Evolutionary conservation across 2,888 invertebrate genomes (phyloP), one percentile per base, ranked within the genome.

Genomic region (Mythimna vitellina): DNA sequence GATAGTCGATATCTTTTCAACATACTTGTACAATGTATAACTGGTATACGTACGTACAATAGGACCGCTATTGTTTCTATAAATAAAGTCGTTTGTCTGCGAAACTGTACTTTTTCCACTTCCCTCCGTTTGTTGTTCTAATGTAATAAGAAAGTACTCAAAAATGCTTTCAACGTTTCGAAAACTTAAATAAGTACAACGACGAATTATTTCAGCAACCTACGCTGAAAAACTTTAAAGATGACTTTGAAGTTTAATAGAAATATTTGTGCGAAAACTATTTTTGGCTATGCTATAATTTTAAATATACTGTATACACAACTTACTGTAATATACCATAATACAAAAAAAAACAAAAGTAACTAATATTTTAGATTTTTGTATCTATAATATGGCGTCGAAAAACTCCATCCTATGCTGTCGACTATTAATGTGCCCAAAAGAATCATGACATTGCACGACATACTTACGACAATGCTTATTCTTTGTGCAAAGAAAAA

Each of bases 111-210:
- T 73, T 71, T 51, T 62, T 67, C 54, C 53, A 53, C 51, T 75
- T 73, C 49, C 56, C 63, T 63, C 17, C 38, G 14, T 63, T 76
- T 76, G 68, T 80, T 74, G 20, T 58, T 70, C 60, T 65, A 62
- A 74, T 68, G 51, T 72, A 72, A 75, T 75, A 32, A 65, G 46
- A 72, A 72, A 72, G 66, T 70, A 63, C 75, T 70, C 56, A 69
- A 70, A 69, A 78, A 74, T 56, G 66, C 67, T 77, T 77, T 68
- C 72, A 67, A 63, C 56, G 60, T 76, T 67, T 63, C 54, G 54
- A 56, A 53, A 68, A 68, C 58, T 60, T 67, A 57, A 72, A 80
- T 66, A 64, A 14, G n/a, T 29, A 22, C 46, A 12, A 38, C 12
- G 25, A 25, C 22, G 7, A 65, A 57, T 66, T 58, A 49, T 54